Evolutionary conservation across 2,888 invertebrate species (phyloP).

Genomic region (Empis stercorea): DNA sequence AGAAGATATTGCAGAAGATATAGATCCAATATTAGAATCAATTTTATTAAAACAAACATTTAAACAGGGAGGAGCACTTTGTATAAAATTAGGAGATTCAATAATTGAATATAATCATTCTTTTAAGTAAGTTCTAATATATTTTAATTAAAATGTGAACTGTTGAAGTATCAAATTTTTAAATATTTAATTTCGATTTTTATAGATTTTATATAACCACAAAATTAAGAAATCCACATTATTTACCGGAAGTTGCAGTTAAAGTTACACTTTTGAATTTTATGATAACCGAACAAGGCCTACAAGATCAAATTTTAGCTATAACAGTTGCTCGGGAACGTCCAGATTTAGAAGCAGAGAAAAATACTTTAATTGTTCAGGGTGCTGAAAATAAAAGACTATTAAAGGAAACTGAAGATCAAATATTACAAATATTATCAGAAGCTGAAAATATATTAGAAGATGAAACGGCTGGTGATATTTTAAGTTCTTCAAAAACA

Average conservation of each 20-base stretch:
- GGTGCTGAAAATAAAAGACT: conserved; percentile 72
- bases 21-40: conserved; percentile 78
- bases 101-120: conserved; percentile 77
- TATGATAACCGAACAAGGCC: conserved; percentile 77
- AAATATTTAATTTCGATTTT: too few species aligned
- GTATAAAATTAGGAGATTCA: conserved; percentile 83
- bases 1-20: conserved; percentile 83
- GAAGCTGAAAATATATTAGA: conserved; percentile 72
- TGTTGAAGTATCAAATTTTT: neutral
- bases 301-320: conserved; percentile 79
- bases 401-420: conserved; percentile 79
- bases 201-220: conserved; percentile 91
- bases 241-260: conserved; percentile 84
- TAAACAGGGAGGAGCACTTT: conserved; percentile 72
- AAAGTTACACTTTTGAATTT: conserved; percentile 86
- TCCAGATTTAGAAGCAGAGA: conserved; percentile 84
- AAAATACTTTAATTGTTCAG: conserved; percentile 74
- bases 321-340: conserved; percentile 85
- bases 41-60: conserved; percentile 82
- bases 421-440: conserved; percentile 66
- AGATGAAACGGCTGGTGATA: conserved; percentile 80
- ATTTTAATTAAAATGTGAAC: too few species aligned
- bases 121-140: conserved; percentile 49
- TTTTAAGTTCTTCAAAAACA: conserved; percentile 79
- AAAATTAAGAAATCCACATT: conserved; percentile 85